These are phyloP conservation scores for Balaeniceps rex DNA, from an alignment of 2,113 vertebrate genomes.

Conservation along the genomic window DNA sequence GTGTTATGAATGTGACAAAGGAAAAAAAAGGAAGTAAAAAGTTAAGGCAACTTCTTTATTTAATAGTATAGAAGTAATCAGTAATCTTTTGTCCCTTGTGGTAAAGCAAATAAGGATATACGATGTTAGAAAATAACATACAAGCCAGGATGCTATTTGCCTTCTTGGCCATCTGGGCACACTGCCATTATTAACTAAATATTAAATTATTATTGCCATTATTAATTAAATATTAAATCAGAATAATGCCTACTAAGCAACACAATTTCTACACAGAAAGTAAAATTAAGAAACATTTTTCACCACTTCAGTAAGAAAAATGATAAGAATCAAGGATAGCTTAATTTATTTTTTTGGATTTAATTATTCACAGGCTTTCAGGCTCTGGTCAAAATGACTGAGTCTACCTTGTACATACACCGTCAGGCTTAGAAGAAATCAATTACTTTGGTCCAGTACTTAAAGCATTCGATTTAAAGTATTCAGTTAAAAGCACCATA, in stretches of 20 bases:
- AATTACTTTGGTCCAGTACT: neutral
- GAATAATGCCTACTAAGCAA: neutral
- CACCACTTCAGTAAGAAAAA: neutral
- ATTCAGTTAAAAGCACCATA: neutral
- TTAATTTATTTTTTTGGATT: neutral
- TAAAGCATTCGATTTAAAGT: neutral
- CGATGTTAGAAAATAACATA: neutral
- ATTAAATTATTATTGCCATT: neutral
- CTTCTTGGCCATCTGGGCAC: neutral
- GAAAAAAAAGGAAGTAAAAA: too few relatives aligned
- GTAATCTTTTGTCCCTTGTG: neutral
- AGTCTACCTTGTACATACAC: neutral
- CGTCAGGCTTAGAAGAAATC: neutral
- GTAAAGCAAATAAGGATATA: neutral
- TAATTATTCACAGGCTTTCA: neutral
- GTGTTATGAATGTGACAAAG: too few relatives aligned
- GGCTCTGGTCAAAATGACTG: neutral
- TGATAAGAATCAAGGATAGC: neutral
- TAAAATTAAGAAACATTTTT: neutral
- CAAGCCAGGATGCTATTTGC: neutral
- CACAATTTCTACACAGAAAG: neutral
- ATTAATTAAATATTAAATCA: neutral
- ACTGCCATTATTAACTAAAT: neutral
- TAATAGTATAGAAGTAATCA: neutral
- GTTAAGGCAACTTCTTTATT: neutral